These are phyloP conservation scores for Lynx canadensis DNA, from an alignment of 2,113 vertebrate genomes.

Conservation along the genomic window DNA sequence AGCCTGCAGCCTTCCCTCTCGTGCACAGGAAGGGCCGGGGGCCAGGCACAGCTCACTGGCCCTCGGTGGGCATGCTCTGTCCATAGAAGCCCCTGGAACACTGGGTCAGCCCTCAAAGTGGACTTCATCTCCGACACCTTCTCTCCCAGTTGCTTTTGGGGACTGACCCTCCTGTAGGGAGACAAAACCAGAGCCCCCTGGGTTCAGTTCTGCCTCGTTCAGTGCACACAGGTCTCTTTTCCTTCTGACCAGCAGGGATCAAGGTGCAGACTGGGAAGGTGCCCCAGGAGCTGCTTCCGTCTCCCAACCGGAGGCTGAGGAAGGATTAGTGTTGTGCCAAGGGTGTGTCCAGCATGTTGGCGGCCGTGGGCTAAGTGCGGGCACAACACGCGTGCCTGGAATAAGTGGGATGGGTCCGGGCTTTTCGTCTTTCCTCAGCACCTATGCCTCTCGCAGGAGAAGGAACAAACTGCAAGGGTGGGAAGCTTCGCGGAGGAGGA, in stretches of 20 bases:
- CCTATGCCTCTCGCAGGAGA: neutral
- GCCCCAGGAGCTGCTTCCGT: neutral
- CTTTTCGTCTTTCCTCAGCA: neutral
- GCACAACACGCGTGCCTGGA: accelerated
- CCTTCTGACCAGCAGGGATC: neutral
- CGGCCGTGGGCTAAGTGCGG: neutral
- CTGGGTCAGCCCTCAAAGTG: neutral
- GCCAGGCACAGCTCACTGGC: neutral
- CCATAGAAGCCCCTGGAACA: neutral
- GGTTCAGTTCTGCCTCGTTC: neutral
- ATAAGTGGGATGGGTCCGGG: neutral
- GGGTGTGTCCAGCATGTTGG: neutral
- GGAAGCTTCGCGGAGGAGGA: neutral
- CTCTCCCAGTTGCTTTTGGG: neutral
- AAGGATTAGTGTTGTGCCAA: neutral
- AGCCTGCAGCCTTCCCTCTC: neutral
- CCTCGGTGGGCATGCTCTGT: neutral
- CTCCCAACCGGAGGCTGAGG: neutral
- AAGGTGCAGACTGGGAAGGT: neutral
- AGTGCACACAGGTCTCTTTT: neutral
- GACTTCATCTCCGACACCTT: neutral
- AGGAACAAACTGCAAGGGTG: neutral
- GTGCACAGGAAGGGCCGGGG: conserved; percentile 20
- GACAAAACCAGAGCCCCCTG: neutral
- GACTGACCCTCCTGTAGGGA: neutral